Base-by-base conservation (phyloP, 2,797 vertebrate species). In the Phalanger gymnotis region DNA sequence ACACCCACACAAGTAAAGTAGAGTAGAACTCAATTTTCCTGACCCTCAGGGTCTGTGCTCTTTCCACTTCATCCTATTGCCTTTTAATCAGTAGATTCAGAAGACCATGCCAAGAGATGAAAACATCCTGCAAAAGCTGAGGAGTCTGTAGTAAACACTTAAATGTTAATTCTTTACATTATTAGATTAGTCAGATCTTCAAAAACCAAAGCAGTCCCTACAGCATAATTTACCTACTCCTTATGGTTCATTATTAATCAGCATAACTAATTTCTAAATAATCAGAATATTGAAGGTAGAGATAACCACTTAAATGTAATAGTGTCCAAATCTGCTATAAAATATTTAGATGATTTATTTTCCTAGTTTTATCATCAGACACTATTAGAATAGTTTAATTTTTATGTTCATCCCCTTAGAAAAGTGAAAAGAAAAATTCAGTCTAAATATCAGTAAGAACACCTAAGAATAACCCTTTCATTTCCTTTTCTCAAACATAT, bases 361-460 rank as follows among this genome's bases (percentile, higher is more conserved):
- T 94, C 87, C 57, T 92, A 73, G 2, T 92, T 16, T 94, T 51
- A 57, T n/a, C 66, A 92, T n/a, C 92, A 92, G 57, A 92, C 22
- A 57, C 81, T 95, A 28, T 94, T 93, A 87, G 96, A 51, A 95
- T 54, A 94, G 92, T 92, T 93, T 92, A 53, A 81, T 51, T 94
- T 94, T 96, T 94, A 87, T 51, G 22, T 87, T 87, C 40, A 27
- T 87, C 40, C 7, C 25, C 10, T 27, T 4, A 87, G 73, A 87
- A 47, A 81, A 3, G 73, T 87, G 27, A 57, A 95, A 25, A 56
- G 31, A 55, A 94, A 61, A 61, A 40, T 22, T 93, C 54, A 55
- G 93, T 95, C 66, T 91, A 91, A 66, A 96, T 40, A 96, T 91
- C 90, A 97, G 91, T 73, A 95, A 96, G 95, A 93, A 81, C 91